A percentile compares a stretch with the other conserved stretches of the same genome.
Conservation (phyloP, 2,113 vertebrate species). For the Microcebus murinus region DNA sequence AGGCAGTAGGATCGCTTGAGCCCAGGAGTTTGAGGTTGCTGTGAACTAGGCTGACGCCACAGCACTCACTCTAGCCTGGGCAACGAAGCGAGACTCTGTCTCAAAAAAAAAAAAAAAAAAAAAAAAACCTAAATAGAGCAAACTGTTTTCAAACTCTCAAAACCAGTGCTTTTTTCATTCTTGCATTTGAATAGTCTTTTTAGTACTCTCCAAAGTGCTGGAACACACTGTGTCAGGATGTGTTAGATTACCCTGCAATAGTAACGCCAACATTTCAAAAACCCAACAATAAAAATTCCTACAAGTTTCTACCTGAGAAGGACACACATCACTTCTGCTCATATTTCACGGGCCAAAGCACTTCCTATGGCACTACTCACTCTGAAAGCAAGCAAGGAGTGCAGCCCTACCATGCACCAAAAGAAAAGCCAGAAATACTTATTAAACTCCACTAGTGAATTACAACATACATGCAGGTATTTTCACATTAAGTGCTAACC, state of each 20-base stretch:
- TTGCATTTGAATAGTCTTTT: background rate
- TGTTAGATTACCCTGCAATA: too few relatives aligned
- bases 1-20: too few relatives aligned
- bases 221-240: background rate
- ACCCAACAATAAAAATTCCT: background rate
- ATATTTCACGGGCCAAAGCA: background rate
- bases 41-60: too few relatives aligned
- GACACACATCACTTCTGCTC: background rate
- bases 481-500: background rate
- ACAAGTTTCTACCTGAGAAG: background rate
- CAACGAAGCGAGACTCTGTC: too few relatives aligned
- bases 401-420: background rate
- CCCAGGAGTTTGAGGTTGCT: too few relatives aligned
- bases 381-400: background rate
- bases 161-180: background rate
- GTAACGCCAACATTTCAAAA: background rate
- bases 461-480: background rate
- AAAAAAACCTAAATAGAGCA: background rate
- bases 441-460: background rate
- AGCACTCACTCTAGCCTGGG: too few relatives aligned
- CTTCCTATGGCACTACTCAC: background rate
- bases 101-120: too few relatives aligned
- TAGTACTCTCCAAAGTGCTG: background rate
- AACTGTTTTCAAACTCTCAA: background rate
- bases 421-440: background rate